Base-by-base conservation (phyloP, 2,888 invertebrate genomes). In the Leptinotarsa peninsularis region DNA sequence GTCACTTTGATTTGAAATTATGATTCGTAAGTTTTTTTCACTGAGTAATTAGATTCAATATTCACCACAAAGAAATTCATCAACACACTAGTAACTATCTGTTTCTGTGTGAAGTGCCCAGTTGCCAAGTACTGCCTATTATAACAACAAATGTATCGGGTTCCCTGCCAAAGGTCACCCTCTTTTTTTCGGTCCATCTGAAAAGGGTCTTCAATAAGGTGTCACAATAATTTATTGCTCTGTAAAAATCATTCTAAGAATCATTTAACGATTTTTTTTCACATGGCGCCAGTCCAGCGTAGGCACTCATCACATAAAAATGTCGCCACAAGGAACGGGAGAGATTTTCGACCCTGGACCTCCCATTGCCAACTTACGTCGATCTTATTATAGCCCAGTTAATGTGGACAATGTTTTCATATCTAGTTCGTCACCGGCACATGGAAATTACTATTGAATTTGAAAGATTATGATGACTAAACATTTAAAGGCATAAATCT, bases 291-390 rank as follows among this genome's bases (percentile, higher is more conserved):
- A 74, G 67, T 56, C 71, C 56, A 71, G 67, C 50, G 66, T 58
- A 58, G 70, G 71, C 63, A 21, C 50, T 52, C 63, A 67, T 21
- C 58, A 67, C 52, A 73, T 70, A 75, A 72, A 72, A 72, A 69
- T 75, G 76, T 76, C 76, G 73, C 73, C 69, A 73, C 69, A 43
- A 67, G 52, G 73, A 70, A 71, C 73, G 73, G 69, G 74, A 67
- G 56, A 71, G 75, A 80, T 77, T 80, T 74, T 81, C 81, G 82
- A 82, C 82, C 83, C 82, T 17, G 63, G 83, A 84, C 84, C 84
- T 82, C 84, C 84, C 81, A 76, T 78, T 77, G 81, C 76, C 81
- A 18, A 15, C 54, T 23, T n/a, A 43, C 68, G 18, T 21, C 60
- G 33, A 72, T 67, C 60, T 60, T 58, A 4, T 63, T 43, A 63